Conservation (phyloP, 2,113 vertebrate species). For the Sylvicapra grimmia region DNA sequence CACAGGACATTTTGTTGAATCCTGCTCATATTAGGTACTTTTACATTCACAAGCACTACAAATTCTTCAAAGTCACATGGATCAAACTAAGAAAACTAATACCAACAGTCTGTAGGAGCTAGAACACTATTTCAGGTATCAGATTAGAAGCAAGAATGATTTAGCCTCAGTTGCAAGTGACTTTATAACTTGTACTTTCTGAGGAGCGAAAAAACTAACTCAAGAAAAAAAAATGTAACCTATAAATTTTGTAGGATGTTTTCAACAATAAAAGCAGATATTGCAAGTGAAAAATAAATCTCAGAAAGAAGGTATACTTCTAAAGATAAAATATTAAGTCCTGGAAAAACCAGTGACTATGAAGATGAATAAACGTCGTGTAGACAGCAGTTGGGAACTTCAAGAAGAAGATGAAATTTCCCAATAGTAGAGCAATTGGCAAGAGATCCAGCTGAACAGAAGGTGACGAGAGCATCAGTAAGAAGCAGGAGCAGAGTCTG, state of each 20-base stretch:
- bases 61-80: neutral
- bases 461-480: neutral
- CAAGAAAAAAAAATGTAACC: neutral
- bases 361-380: neutral
- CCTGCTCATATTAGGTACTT: neutral
- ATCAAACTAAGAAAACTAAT: neutral
- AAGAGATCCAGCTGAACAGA: neutral
- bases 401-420: neutral
- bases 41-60: neutral
- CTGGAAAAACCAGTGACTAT: neutral
- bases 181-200: neutral
- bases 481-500: neutral
- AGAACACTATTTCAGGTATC: neutral
- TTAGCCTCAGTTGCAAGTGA: neutral
- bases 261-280: neutral
- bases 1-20: neutral
- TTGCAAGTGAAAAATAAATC: constrained; percentile 16
- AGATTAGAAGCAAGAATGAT: neutral
- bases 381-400: neutral
- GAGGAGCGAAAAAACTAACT: neutral
- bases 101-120: neutral
- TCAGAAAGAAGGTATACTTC: neutral
- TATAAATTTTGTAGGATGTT: neutral
- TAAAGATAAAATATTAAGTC: neutral
- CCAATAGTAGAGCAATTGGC: neutral